Base-by-base conservation (phyloP, 2,888 invertebrate species). In the Silvanus unidentatus region DNA sequence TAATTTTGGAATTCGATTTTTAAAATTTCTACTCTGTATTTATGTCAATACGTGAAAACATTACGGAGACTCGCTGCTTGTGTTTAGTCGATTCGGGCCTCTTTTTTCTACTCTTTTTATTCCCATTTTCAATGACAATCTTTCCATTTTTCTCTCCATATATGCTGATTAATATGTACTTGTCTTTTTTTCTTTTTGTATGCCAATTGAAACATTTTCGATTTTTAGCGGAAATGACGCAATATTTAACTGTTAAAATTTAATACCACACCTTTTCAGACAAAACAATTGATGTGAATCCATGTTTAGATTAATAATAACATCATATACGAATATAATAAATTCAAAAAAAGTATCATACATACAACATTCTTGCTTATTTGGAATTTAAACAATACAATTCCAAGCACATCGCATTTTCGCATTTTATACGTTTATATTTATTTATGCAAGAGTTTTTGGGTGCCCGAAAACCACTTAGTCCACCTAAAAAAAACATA, bases 1-100 rank as follows among this genome's bases (percentile, higher is more conserved):
- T 66, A 65, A 66, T 66, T 66, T 66, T 53, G 63, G 58, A 65
- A 64, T 66, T 65, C 63, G 63, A 64, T 63, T 65, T 65, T 65
- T 62, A 63, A 64, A 63, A 64, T 63, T 60, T 61, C 52, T 54
- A 62, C 60, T 57, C 64, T 64, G 57, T 65, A 61, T 65, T 66
- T 66, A 65, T 57, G 54, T 59, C 50, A 49, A 57, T 64, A 66
- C 66, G 65, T 66, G 66, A 64, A 58, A 58, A 62, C 58, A 64
- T 64, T 63, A 48, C 48, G 39, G 42, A 22, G 22, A 22, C 22
- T 3, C 22, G 22, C 22, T 22, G 22, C 22, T 8, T 8, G 22
- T 22, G n/a, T 12, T 32, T n/a, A 4, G 4, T 32, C 32, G 10
- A 15, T 22, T 44, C 1, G 1, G 11, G 16, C 12, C 16, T 14